These are phyloP conservation scores for Melipona beecheii DNA, from an alignment of 2,888 invertebrate species.

Conservation along the genomic window DNA sequence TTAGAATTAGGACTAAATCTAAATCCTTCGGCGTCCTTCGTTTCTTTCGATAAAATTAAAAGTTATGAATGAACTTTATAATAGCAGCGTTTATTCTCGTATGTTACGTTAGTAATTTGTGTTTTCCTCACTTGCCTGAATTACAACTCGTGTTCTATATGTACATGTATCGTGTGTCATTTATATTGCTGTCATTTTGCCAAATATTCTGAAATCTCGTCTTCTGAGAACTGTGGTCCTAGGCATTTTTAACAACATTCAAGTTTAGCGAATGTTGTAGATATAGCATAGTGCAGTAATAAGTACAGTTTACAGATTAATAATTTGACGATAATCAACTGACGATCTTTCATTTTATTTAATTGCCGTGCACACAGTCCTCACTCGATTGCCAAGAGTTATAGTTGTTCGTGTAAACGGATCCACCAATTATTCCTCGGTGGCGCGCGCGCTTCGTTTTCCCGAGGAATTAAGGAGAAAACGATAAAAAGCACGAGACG, in stretches of 20 bases:
- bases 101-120: background rate
- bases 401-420: constrained; percentile 2
- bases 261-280: background rate
- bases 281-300: too few species aligned
- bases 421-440: background rate
- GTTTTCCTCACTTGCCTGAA: background rate
- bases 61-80: too few species aligned
- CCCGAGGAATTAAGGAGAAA: background rate
- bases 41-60: too few species aligned
- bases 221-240: background rate
- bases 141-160: background rate
- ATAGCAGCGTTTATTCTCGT: too few species aligned
- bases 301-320: too few species aligned
- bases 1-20: too few species aligned
- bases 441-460: too few species aligned
- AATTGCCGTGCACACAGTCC: too few species aligned
- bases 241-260: background rate
- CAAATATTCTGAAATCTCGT: background rate
- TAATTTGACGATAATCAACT: too few species aligned
- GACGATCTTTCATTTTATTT: too few species aligned
- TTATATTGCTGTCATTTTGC: background rate
- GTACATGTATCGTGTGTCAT: background rate
- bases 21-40: too few species aligned
- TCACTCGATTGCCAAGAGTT: background rate
- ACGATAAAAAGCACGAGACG: background rate